Evolutionary conservation across 2,888 invertebrate species (phyloP).

Genomic region (Notocelia uddmanniana): DNA sequence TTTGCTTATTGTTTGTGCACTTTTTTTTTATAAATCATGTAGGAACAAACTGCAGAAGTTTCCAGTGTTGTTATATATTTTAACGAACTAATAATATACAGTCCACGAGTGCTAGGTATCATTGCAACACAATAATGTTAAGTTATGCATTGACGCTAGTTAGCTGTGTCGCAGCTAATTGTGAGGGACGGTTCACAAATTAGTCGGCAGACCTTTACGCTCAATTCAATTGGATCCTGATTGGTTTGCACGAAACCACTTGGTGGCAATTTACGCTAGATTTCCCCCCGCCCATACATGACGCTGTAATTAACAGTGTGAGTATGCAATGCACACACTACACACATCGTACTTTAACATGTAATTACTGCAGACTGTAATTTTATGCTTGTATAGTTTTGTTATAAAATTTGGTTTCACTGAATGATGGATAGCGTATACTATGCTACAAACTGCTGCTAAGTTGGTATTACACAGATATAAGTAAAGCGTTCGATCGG

Average conservation of each 20-base stretch:
- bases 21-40: too few species aligned
- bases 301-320: constrained; percentile 15
- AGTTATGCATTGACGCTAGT: neutral
- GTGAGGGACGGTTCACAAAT: constrained; percentile 26
- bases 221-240: constrained; percentile 40
- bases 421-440: too few species aligned
- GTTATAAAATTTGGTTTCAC: neutral
- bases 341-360: constrained; percentile 1
- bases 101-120: too few species aligned
- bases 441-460: too few species aligned
- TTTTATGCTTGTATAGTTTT: neutral
- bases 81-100: too few species aligned
- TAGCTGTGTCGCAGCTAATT: neutral
- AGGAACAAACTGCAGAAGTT: too few species aligned
- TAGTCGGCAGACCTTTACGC: constrained; percentile 23
- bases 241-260: constrained; percentile 44
- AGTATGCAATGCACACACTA: too few species aligned
- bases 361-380: neutral
- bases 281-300: constrained; percentile 13
- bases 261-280: constrained; percentile 37
- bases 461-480: too few species aligned
- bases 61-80: too few species aligned
- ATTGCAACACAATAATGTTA: constrained; percentile 5
- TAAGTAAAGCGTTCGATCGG: too few species aligned
- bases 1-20: too few species aligned